Evolutionary conservation across 2,888 invertebrate species (phyloP).

Genomic region (Drosophila rubida): DNA sequence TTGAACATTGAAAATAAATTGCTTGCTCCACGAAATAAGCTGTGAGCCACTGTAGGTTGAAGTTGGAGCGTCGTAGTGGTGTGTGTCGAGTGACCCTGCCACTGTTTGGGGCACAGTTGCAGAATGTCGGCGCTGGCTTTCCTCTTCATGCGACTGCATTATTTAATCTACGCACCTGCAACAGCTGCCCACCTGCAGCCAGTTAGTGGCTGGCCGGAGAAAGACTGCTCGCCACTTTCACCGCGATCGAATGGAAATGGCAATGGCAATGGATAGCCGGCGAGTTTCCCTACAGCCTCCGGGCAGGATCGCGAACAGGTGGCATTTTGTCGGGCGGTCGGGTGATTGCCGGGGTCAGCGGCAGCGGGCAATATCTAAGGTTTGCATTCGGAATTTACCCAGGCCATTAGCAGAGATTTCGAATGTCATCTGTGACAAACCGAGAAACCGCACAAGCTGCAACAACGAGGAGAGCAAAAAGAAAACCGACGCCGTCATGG

Average conservation of each 20-base stretch:
- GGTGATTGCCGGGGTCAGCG: constrained; percentile 16
- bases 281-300: constrained; percentile 26
- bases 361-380: neutral
- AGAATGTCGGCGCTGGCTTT: too few species aligned
- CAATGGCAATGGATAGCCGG: constrained; percentile 19
- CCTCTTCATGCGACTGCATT: too few species aligned
- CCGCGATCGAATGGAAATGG: constrained; percentile 1
- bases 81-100: too few species aligned
- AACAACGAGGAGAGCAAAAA: neutral
- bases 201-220: constrained; percentile 25
- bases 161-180: constrained; percentile 53
- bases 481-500: constrained; percentile 47
- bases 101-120: too few species aligned
- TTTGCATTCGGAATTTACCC: constrained; percentile 15
- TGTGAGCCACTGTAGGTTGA: too few species aligned
- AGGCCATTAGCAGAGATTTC: constrained; percentile 44
- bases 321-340: neutral
- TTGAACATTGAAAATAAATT: too few species aligned
- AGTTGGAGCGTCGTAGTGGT: too few species aligned
- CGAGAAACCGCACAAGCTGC: neutral
- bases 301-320: constrained; percentile 28
- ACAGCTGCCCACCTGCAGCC: constrained; percentile 45
- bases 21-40: too few species aligned
- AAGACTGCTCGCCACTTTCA: constrained; percentile 48
- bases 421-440: constrained; percentile 42